These are phyloP conservation scores for Galleria mellonella DNA, from an alignment of 1,140 invertebrate genomes.

Conservation along the genomic window DNA sequence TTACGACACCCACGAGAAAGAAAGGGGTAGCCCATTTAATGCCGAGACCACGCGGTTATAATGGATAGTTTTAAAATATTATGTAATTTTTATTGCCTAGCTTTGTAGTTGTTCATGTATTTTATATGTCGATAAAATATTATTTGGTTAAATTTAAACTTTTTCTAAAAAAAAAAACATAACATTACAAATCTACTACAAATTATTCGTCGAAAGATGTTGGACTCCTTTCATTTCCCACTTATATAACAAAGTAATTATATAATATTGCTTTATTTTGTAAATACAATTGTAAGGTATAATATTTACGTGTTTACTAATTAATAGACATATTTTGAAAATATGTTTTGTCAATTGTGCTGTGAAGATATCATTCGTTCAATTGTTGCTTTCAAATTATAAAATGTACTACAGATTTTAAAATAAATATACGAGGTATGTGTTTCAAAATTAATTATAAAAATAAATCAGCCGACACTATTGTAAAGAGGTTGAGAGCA, in stretches of 20 bases:
- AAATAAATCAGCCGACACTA: conserved; percentile 6
- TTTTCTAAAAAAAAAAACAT: no score
- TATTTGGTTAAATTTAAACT: no score
- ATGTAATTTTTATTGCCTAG: no score
- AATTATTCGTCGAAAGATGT: no score
- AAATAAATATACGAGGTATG: conserved; percentile 1
- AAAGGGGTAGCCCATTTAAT: no score
- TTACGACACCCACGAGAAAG: no score
- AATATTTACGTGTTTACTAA: conserved; percentile 68
- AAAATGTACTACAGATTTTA: conserved; percentile 4
- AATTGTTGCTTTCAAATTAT: conserved; percentile 32
- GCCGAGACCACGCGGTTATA: no score
- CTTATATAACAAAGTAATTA: conserved; percentile 32
- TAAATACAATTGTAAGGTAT: conserved; percentile 71
- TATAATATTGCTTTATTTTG: conserved; percentile 64
- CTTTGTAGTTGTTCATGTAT: no score
- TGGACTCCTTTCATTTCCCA: conserved; percentile 29
- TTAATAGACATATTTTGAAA: conserved; percentile 72
- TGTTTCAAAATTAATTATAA: not conserved
- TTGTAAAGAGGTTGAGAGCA: conserved; percentile 15
- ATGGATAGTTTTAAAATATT: no score
- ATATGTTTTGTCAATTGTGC: conserved; percentile 73
- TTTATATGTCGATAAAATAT: no score
- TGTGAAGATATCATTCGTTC: conserved; percentile 48
- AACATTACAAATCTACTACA: no score